These are phyloP conservation scores for Drosophila neotestacea DNA, from an alignment of 2,888 invertebrate species.

Conservation along the genomic window DNA sequence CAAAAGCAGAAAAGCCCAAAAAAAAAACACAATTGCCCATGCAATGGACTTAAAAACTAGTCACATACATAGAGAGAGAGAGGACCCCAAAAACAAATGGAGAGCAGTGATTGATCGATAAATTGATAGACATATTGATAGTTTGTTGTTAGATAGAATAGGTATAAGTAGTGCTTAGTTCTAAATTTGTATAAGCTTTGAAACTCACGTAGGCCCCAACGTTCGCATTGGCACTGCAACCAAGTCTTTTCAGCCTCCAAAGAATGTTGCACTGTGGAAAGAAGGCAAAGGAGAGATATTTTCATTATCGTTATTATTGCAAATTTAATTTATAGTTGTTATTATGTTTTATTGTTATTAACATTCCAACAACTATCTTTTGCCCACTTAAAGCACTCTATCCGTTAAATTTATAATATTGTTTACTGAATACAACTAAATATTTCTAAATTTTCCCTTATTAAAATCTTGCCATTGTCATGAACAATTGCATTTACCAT, in stretches of 20 bases:
- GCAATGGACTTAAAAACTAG: slow-evolving; percentile 34
- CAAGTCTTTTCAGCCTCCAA: slow-evolving; percentile 95
- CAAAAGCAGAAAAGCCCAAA: slow-evolving; percentile 37
- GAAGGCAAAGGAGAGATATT: not conserved
- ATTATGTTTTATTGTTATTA: too few species aligned
- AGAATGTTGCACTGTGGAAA: slow-evolving; percentile 90
- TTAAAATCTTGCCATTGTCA: not conserved
- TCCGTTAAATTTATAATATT: too few species aligned
- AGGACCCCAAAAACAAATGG: slow-evolving; percentile 41
- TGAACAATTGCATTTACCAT: not conserved
- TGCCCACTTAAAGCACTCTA: too few species aligned
- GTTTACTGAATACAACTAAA: too few species aligned
- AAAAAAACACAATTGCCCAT: slow-evolving; percentile 21
- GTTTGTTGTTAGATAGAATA: slow-evolving; percentile 22
- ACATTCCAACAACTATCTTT: too few species aligned
- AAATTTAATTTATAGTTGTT: not conserved
- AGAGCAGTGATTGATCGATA: slow-evolving; percentile 20
- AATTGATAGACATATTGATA: slow-evolving; percentile 15
- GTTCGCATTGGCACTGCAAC: slow-evolving; percentile 95
- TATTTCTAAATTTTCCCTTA: too few species aligned
- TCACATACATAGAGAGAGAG: slow-evolving; percentile 25
- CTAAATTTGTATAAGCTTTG: not conserved
- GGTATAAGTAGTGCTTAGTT: slow-evolving; percentile 11
- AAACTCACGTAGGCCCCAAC: slow-evolving; percentile 89
- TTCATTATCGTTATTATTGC: not conserved